Percentiles rank a stretch among this genome's conserved stretches.
These are phyloP conservation scores for Aplodontia rufa DNA, from an alignment of 2,113 vertebrate species.

Conservation along the genomic window DNA sequence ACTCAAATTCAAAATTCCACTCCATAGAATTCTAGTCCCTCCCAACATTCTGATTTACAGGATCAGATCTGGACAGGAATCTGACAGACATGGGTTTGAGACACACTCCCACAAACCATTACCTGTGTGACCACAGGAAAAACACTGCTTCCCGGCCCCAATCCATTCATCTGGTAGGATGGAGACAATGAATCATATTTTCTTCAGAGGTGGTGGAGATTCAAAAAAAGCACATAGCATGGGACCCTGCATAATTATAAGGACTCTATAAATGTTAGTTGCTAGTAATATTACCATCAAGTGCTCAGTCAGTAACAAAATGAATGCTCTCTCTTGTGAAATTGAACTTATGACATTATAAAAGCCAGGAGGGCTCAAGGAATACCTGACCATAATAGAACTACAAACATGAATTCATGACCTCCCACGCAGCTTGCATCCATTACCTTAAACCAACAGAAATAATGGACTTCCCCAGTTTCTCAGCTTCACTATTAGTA, in stretches of 20 bases:
- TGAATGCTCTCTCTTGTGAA: slow-evolving; percentile 5
- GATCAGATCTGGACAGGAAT: not conserved
- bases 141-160: not conserved
- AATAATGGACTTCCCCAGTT: not conserved
- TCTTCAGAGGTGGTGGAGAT: not conserved
- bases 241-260: not conserved
- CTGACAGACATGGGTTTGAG: not conserved
- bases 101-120: not conserved
- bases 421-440: not conserved
- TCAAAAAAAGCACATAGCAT: not conserved
- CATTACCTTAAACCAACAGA: not conserved
- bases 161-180: not conserved
- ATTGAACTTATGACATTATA: slow-evolving; percentile 46
- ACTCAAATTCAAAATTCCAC: not conserved
- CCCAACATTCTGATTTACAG: not conserved
- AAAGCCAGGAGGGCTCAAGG: not conserved
- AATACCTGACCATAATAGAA: not conserved
- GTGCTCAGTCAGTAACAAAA: not conserved
- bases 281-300: slow-evolving; percentile 29
- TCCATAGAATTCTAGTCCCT: not conserved
- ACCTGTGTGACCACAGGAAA: not conserved
- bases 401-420: not conserved
- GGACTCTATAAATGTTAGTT: slow-evolving; percentile 36
- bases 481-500: not conserved
- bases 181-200: not conserved